Conservation (phyloP, 2,888 invertebrate species). For the Nipponacmea schrenckii region DNA sequence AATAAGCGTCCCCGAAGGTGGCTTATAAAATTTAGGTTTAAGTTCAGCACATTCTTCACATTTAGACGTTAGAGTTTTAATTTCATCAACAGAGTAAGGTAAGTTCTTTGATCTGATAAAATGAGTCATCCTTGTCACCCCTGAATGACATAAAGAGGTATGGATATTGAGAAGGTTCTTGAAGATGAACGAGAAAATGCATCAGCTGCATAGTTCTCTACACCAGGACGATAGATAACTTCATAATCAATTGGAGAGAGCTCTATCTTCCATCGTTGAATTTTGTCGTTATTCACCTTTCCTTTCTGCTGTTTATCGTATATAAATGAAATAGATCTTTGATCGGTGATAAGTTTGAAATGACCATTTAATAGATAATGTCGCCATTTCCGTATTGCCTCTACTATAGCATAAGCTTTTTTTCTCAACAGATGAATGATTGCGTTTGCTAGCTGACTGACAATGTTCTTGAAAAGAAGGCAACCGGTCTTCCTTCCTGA, state of each 20-base stretch:
- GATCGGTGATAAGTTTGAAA: slow-evolving; percentile 34
- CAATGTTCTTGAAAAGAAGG: slow-evolving; percentile 19
- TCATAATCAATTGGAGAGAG: slow-evolving; percentile 27
- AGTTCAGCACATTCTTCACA: background rate
- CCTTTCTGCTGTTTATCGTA: slow-evolving; percentile 17
- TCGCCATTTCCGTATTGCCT: slow-evolving; percentile 26
- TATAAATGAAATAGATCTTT: slow-evolving; percentile 35
- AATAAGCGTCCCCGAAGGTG: too few relatives aligned
- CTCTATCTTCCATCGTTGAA: slow-evolving; percentile 33
- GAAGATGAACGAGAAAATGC: slow-evolving; percentile 22
- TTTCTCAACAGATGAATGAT: slow-evolving; percentile 30
- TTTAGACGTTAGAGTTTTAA: background rate
- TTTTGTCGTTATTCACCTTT: slow-evolving; percentile 39
- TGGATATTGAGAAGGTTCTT: slow-evolving; percentile 17
- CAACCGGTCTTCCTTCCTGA: slow-evolving; percentile 17
- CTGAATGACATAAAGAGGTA: slow-evolving; percentile 22
- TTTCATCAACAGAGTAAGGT: slow-evolving; percentile 18
- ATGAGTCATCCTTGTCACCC: slow-evolving; percentile 10
- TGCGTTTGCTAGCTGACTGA: slow-evolving; percentile 10
- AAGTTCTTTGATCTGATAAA: slow-evolving; percentile 24
- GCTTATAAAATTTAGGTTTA: background rate
- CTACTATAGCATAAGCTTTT: slow-evolving; percentile 28
- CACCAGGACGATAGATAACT: slow-evolving; percentile 29
- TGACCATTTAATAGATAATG: slow-evolving; percentile 24
- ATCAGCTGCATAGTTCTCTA: slow-evolving; percentile 26